A percentile compares a stretch with the other conserved stretches of the same genome.
Evolutionary conservation across 2,888 invertebrate genomes (phyloP).

Genomic region (Lordiphosa fenestrarum): DNA sequence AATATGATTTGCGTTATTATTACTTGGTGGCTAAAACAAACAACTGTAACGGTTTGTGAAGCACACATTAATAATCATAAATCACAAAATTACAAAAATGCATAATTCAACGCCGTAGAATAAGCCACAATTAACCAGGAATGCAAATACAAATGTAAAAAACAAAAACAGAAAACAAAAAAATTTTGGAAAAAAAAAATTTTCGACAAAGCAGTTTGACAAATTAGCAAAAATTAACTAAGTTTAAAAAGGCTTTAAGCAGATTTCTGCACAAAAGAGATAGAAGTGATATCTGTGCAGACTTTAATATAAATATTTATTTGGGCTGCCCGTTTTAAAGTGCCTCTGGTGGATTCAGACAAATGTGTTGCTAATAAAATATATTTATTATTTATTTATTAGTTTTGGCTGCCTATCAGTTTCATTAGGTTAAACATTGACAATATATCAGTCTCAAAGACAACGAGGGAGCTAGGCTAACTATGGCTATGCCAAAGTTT

Average conservation of each 20-base stretch:
- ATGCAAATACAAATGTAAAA: slow-evolving; percentile 28
- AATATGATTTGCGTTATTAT: slow-evolving; percentile 27
- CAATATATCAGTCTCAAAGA: slow-evolving; percentile 47
- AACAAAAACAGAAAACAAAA: slow-evolving; percentile 2
- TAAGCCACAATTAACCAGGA: slow-evolving; percentile 47
- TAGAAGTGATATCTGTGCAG: slow-evolving; percentile 5
- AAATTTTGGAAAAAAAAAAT: slow-evolving; percentile 3
- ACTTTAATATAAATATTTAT: slow-evolving; percentile 1
- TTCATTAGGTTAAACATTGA: slow-evolving; percentile 45
- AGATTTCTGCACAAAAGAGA: slow-evolving; percentile 4
- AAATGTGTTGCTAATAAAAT: too few species aligned
- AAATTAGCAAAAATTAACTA: slow-evolving; percentile 48
- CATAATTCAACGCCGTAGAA: slow-evolving; percentile 41
- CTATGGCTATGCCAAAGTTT: too few species aligned
- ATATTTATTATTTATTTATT: slow-evolving; percentile 37
- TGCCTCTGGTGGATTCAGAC: slow-evolving; percentile 35
- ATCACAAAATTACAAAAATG: slow-evolving; percentile 50
- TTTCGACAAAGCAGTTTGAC: slow-evolving; percentile 36
- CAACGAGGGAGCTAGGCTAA: slow-evolving; percentile 5
- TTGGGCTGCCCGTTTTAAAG: slow-evolving; percentile 54
- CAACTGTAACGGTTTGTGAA: slow-evolving; percentile 66
- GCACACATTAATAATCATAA: slow-evolving; percentile 45
- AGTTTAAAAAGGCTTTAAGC: slow-evolving; percentile 25
- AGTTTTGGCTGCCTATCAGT: slow-evolving; percentile 17
- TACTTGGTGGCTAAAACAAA: slow-evolving; percentile 41